Percentiles rank a stretch among this genome's conserved stretches.
These are phyloP conservation scores for Mesorhabditis spiculigera DNA, from an alignment of 2,888 invertebrate genomes.

Conservation along the genomic window DNA sequence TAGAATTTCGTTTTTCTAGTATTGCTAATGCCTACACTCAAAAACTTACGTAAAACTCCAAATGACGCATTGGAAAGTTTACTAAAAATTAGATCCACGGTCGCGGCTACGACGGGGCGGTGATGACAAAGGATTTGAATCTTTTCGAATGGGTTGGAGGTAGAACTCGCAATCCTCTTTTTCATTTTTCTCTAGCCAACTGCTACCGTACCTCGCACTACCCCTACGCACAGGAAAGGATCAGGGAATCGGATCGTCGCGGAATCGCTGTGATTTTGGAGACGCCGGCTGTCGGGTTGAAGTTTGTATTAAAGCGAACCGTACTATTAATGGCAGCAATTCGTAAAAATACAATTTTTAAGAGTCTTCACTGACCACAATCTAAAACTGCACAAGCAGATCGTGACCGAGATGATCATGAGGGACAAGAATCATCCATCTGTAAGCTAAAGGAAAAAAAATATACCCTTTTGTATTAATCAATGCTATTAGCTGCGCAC, in stretches of 20 bases:
- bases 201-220: conserved; percentile 79
- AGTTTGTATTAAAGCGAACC: conserved; percentile 20
- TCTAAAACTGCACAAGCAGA: conserved; percentile 76
- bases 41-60: too few species aligned
- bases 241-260: conserved; percentile 84
- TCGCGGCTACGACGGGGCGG: conserved; percentile 82
- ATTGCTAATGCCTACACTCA: background rate
- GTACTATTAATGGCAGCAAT: background rate
- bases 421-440: conserved; percentile 92
- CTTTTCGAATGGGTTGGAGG: conserved; percentile 90
- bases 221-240: conserved; percentile 93
- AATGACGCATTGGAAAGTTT: too few species aligned
- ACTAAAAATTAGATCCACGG: conserved; percentile 73
- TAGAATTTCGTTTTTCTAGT: too few species aligned
- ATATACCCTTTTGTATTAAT: too few species aligned
- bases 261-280: conserved; percentile 94
- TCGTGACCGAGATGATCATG: conserved; percentile 79
- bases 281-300: conserved; percentile 80
- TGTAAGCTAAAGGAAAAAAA: conserved; percentile 63
- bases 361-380: conserved; percentile 68
- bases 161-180: conserved; percentile 66
- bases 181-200: conserved; percentile 12
- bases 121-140: conserved; percentile 86
- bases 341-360: conserved; percentile 56
- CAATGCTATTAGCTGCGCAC: too few species aligned